Evolutionary conservation across 1,140 invertebrate species (phyloP).

Genomic region (Goniozus legneri): DNA sequence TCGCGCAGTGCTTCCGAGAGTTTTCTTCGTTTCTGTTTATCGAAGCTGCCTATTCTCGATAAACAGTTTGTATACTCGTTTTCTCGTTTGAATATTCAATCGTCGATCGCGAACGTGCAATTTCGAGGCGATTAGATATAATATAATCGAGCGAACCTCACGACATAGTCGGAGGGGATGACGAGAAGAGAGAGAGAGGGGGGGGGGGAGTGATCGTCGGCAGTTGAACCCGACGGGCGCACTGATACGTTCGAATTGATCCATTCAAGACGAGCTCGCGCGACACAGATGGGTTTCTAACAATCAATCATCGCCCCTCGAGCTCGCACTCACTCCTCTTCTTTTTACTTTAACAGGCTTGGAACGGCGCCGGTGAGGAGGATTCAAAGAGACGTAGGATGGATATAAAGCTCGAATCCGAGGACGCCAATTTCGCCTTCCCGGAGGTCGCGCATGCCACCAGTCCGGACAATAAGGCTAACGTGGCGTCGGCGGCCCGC

Average conservation of each 20-base stretch:
- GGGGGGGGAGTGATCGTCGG: constrained; percentile 10
- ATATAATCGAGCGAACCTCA: no score
- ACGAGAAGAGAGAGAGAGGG: background rate
- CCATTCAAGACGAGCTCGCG: background rate
- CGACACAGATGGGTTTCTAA: background rate
- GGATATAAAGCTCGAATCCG: constrained; percentile 65
- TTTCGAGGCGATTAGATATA: no score
- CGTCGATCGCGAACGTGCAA: no score
- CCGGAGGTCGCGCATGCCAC: constrained; percentile 33
- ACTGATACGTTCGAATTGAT: constrained; percentile 35
- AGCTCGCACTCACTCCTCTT: background rate
- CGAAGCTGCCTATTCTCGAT: no score
- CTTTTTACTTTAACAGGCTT: constrained; percentile 29
- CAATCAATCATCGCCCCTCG: background rate
- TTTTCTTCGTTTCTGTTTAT: no score
- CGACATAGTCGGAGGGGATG: no score
- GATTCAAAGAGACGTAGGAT: constrained; percentile 60
- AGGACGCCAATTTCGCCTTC: constrained; percentile 61
- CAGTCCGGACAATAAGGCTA: constrained; percentile 26
- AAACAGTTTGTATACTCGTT: no score
- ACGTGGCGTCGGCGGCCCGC: constrained; percentile 10
- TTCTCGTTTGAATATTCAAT: no score
- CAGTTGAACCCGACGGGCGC: constrained; percentile 36
- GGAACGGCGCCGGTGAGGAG: constrained; percentile 46
- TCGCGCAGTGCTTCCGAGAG: no score